Base-by-base conservation (phyloP, 2,888 invertebrate genomes). In the Augiades crinisus region DNA sequence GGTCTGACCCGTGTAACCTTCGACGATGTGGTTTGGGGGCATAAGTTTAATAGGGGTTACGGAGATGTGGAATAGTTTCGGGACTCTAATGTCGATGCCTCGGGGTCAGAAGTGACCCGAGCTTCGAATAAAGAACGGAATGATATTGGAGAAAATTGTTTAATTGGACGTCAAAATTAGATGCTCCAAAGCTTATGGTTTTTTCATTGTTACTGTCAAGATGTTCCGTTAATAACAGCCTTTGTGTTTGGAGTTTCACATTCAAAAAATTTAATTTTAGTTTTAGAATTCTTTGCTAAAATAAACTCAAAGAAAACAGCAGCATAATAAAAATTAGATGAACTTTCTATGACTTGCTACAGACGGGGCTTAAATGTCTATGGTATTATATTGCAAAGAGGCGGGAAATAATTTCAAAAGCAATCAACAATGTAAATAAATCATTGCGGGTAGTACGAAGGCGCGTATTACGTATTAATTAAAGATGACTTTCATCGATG, bases 91-190 rank as follows among this genome's bases (percentile, higher is more conserved):
- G 73, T 65, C 66, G 64, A 72, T 78, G 84, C 83, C 86, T 79
- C 65, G 70, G 69, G 84, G 87, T 82, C 81, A 78, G 57, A 59
- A 78, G 79, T 80, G 81, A 81, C 79, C 81, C 68, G 63, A 62
- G 64, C 59, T 67, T 68, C 66, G 64, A 63, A 65, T 71, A 78
- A 78, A 73, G 72, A 75, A 72, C 70, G 71, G 78, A 88, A 80
- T 87, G 86, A 87, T 88, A 89, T 83, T 77, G 70, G 76, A 80
- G 85, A 79, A 83, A 87, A 87, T 87, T 84, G 78, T 85, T 85
- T 89, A 89, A 88, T 87, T 87, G 83, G 70, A 73, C 76, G 68
- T 75, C 75, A 79, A 43, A 87, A 87, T 87, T 86, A 81, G 77
- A 62, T 76, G 78, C 78, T 79, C 70, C 72, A 63, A 76, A 76